A percentile compares a stretch with the other conserved stretches of the same genome.
These are phyloP conservation scores for Hippotragus niger DNA, from an alignment of 2,113 vertebrate genomes.

Conservation along the genomic window DNA sequence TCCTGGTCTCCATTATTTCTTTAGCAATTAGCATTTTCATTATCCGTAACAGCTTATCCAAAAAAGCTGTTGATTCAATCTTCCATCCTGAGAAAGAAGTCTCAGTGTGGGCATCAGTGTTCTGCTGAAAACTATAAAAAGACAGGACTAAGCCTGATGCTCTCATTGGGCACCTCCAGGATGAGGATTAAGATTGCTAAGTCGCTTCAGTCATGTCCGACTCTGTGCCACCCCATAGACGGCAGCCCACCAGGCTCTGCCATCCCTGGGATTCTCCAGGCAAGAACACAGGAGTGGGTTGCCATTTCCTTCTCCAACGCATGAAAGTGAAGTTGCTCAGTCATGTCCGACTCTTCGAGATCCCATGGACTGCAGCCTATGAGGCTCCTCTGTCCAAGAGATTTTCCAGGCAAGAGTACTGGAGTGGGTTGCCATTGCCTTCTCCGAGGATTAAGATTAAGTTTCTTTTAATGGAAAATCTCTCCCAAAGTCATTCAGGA, in stretches of 20 bases:
- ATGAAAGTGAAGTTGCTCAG: too few species aligned
- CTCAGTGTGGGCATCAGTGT: neutral
- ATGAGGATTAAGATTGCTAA: neutral
- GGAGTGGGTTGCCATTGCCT: too few species aligned
- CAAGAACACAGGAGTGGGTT: too few species aligned
- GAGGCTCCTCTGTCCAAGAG: too few species aligned
- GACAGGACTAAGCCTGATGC: neutral
- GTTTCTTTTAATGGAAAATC: neutral
- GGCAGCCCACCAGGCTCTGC: too few species aligned
- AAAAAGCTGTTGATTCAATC: neutral
- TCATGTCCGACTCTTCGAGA: fast-evolving
- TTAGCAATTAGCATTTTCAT: neutral
- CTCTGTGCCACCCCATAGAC: too few species aligned
- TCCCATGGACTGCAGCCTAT: too few species aligned
- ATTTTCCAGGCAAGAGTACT: too few species aligned
- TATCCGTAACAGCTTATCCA: neutral
- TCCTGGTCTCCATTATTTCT: neutral
- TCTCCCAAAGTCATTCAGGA: neutral
- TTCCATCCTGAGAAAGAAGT: neutral
- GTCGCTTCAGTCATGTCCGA: too few species aligned
- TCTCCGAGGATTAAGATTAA: neutral
- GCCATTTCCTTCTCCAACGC: too few species aligned
- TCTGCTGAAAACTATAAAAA: neutral
- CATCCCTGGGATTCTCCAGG: too few species aligned
- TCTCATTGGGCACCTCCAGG: neutral